These are phyloP conservation scores for Alcis repandata DNA, from an alignment of 2,888 invertebrate species.

Conservation along the genomic window DNA sequence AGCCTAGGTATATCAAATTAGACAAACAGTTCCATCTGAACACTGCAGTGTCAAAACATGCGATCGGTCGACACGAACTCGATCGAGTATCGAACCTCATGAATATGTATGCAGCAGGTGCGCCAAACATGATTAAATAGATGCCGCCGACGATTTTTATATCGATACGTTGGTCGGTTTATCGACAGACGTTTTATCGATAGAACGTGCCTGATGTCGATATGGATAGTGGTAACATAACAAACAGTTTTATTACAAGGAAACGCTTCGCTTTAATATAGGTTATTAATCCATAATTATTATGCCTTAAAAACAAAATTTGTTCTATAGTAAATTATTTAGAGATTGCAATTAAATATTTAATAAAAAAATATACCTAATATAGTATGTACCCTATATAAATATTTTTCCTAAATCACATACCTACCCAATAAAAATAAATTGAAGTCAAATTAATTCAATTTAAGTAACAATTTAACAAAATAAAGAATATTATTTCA, in stretches of 20 bases:
- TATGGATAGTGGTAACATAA: slow-evolving; percentile 56
- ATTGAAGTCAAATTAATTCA: no score
- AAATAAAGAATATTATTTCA: no score
- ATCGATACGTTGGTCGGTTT: slow-evolving; percentile 68
- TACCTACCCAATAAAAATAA: no score
- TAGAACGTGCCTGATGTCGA: slow-evolving; percentile 42
- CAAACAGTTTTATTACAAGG: slow-evolving; percentile 12
- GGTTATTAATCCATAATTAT: no score
- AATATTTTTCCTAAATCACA: no score
- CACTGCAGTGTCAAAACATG: slow-evolving; percentile 63
- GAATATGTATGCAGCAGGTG: slow-evolving; percentile 86
- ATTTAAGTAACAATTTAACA: no score
- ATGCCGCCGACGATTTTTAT: slow-evolving; percentile 81
- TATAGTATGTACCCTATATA: no score
- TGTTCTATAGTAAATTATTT: no score
- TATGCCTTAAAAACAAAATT: no score
- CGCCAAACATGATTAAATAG: slow-evolving; percentile 71
- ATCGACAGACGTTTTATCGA: slow-evolving; percentile 53
- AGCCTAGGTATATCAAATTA: neutral
- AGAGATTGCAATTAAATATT: no score
- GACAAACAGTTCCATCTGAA: slow-evolving; percentile 3
- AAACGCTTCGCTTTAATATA: no score
- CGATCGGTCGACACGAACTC: slow-evolving; percentile 68
- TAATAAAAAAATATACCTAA: no score
- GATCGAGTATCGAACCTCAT: slow-evolving; percentile 66